These are phyloP conservation scores for Dexiosoma caninum DNA, from an alignment of 2,888 invertebrate genomes.

Conservation along the genomic window DNA sequence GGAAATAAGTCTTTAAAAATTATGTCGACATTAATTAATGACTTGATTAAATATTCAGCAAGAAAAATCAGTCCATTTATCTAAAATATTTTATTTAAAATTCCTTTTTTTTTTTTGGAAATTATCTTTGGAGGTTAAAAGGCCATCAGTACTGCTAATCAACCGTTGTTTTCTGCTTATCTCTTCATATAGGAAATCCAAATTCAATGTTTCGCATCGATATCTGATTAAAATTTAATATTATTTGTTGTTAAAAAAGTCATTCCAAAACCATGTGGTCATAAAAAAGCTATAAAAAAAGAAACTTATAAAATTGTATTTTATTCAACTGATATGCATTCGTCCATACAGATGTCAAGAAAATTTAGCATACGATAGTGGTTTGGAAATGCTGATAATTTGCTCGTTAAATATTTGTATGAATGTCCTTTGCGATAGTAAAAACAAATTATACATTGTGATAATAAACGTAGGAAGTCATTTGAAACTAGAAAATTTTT, in stretches of 20 bases:
- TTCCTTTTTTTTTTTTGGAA: neutral
- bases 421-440: neutral
- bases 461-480: too few relatives aligned
- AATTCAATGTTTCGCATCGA: conserved; percentile 19
- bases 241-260: conserved; percentile 29
- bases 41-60: neutral
- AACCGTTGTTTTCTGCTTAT: neutral
- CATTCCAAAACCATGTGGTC: conserved; percentile 5
- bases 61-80: neutral
- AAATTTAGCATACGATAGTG: neutral
- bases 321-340: conserved; percentile 21
- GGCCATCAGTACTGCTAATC: neutral
- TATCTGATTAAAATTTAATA: conserved; percentile 37
- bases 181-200: conserved; percentile 12
- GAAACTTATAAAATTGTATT: conserved; percentile 9
- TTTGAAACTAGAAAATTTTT: too few relatives aligned
- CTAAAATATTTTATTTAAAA: neutral
- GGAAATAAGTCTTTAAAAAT: neutral
- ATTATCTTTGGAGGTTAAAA: neutral
- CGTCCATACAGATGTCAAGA: neutral
- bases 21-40: neutral
- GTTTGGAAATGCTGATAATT: neutral
- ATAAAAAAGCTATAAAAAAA: conserved; percentile 29
- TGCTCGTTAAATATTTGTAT: too few relatives aligned
- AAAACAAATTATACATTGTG: too few relatives aligned